Base-by-base conservation (phyloP, 2,797 vertebrate species). In the Apodemus agrarius region DNA sequence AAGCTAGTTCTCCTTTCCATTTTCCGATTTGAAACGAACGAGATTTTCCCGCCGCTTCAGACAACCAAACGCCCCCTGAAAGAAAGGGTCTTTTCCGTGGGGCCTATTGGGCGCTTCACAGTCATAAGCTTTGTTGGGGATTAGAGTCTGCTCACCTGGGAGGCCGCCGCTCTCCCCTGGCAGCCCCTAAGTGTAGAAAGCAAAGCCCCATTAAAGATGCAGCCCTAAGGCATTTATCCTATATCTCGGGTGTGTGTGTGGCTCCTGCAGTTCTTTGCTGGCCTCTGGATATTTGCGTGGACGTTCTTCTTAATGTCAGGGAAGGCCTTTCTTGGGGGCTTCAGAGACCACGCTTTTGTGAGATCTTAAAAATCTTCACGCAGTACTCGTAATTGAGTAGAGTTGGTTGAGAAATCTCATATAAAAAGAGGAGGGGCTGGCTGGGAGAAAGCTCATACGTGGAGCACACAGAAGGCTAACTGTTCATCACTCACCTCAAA, bases 101-200 rank as follows among this genome's bases (percentile, higher is more conserved):
- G 69, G 93, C 89, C 90, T 79, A 61, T 17, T 57, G 78, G 72
- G 57, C 78, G 40, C n/a, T 83, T 69, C n/a, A 31, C 59, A 84
- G 24, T 74, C 21, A 4, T 0, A 43, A 43, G 49, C 97, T 97
- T 97, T 98, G 96, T 97, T 94, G 89, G 89, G 69, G 46, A 82
- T 90, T 76, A 22, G 61, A 74, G 57, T 59, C 54, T 74, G 54
- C 69, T 93, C n/a, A 82, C 81, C 43, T 69, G 65, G 78, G 57
- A 12, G 43, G 43, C 89, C 52, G 10, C 91, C 65, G n/a, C 67
- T 94, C 78, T 89, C 40, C 57, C 75, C 40, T 59, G 40, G 37
- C 67, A 21, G 0, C 86, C 29, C 29, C 24, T 89, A n/a, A 63
- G 29, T 65, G 67, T 22, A 74, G 89, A 88, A 90, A 87, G 82